phyloP scores from a whole-genome alignment of 2,113 vertebrate species.

The Etheostoma cragini region DNA sequence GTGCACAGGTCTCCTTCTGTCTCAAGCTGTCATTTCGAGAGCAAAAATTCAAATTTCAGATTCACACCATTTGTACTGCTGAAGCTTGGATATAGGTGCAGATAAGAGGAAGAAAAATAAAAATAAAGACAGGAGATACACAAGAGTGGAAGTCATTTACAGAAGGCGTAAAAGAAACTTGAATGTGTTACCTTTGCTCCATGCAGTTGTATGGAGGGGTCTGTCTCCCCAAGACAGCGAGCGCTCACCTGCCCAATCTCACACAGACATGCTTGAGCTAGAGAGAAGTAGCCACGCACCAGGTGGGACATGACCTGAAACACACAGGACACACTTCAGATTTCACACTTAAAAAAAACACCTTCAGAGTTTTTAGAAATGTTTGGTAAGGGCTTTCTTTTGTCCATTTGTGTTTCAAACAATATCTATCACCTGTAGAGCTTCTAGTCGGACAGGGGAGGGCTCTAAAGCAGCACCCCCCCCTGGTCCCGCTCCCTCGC shows the following conservation, averaged over 20 bases:
- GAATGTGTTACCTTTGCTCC: slow-evolving; percentile 89
- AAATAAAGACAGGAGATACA: neutral
- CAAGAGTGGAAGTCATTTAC: neutral
- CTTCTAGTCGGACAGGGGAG: slow-evolving; percentile 91
- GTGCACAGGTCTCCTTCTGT: neutral
- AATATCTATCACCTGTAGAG: slow-evolving; percentile 89
- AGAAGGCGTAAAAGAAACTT: neutral
- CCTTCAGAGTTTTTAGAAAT: neutral
- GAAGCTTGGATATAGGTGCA: neutral
- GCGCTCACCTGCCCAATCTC: slow-evolving; percentile 91
- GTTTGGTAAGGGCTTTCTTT: no score
- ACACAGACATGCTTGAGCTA: slow-evolving; percentile 86
- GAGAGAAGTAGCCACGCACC: slow-evolving; percentile 92
- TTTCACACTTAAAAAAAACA: neutral
- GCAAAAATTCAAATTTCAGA: neutral
- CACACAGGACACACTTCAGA: neutral
- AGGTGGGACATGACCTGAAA: slow-evolving; percentile 91
- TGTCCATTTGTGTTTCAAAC: neutral
- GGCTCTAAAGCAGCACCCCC: slow-evolving; percentile 84
- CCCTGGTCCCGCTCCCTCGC: slow-evolving; percentile 68
- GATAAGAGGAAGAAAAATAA: neutral
- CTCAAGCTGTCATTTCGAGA: neutral
- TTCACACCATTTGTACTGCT: neutral
- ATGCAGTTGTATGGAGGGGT: slow-evolving; percentile 93
- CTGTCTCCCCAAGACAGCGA: slow-evolving; percentile 90